Conservation (phyloP, 1,140 invertebrate genomes). For the Cotesia glomerata region DNA sequence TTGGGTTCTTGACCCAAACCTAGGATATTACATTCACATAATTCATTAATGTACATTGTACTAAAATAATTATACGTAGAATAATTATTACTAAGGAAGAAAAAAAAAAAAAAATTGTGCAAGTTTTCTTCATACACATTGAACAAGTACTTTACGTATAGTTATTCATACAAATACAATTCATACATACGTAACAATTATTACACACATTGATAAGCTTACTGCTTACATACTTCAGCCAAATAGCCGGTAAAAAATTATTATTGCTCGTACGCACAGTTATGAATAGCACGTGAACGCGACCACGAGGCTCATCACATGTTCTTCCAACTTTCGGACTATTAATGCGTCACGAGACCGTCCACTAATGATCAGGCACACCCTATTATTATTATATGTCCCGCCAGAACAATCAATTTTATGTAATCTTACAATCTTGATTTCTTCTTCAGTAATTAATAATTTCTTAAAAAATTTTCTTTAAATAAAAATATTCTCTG, state of each 20-base stretch:
- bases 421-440: neutral
- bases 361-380: slow-evolving; percentile 5
- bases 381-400: slow-evolving; percentile 13
- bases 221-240: neutral
- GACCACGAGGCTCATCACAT: slow-evolving; percentile 24
- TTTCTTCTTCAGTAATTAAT: too few relatives aligned
- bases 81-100: neutral
- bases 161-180: neutral
- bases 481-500: too few relatives aligned
- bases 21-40: neutral
- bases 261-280: slow-evolving; percentile 28
- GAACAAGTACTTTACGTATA: neutral
- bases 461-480: too few relatives aligned
- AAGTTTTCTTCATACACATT: neutral
- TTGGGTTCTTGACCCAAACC: slow-evolving; percentile 10
- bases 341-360: slow-evolving; percentile 18
- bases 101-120: neutral
- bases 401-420: neutral
- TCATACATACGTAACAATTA: neutral
- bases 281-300: slow-evolving; percentile 30
- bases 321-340: slow-evolving; percentile 4
- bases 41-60: neutral
- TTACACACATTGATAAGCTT: neutral
- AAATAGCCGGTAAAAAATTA: slow-evolving; percentile 17
- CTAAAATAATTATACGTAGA: neutral